phyloP scores from a whole-genome alignment of 2,888 invertebrate genomes.

The Sabellastarte sp. region DNA sequence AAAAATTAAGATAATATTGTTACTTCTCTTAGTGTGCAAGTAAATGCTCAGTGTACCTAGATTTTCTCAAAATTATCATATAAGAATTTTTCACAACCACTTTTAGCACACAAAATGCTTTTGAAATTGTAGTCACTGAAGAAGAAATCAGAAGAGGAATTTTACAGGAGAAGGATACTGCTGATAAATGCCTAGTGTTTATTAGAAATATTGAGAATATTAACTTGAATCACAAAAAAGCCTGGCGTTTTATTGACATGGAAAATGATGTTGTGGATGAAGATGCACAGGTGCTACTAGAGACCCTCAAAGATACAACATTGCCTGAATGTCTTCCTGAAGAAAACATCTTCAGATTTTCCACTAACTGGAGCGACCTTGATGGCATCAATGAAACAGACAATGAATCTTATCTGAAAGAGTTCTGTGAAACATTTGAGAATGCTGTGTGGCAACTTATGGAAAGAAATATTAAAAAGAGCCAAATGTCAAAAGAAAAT shows the following conservation, averaged over 20 bases:
- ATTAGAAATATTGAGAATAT: neutral
- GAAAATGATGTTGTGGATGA: neutral
- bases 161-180: neutral
- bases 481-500: no score
- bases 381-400: neutral
- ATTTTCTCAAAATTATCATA: no score
- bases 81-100: no score
- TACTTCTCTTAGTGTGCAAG: no score
- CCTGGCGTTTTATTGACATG: neutral
- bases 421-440: constrained; percentile 3
- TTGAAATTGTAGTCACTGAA: neutral
- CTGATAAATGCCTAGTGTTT: neutral
- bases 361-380: neutral
- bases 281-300: constrained; percentile 81
- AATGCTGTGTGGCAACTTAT: no score
- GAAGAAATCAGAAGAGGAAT: neutral
- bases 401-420: neutral
- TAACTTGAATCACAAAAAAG: neutral
- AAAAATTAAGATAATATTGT: no score
- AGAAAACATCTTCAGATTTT: constrained; percentile 1
- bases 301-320: constrained; percentile 68
- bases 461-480: no score
- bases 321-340: neutral
- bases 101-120: no score
- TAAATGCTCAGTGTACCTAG: no score